A percentile compares a stretch with the other conserved stretches of the same genome.
Conservation (phyloP, 2,797 vertebrate species). For the Typhlichthys subterraneus region DNA sequence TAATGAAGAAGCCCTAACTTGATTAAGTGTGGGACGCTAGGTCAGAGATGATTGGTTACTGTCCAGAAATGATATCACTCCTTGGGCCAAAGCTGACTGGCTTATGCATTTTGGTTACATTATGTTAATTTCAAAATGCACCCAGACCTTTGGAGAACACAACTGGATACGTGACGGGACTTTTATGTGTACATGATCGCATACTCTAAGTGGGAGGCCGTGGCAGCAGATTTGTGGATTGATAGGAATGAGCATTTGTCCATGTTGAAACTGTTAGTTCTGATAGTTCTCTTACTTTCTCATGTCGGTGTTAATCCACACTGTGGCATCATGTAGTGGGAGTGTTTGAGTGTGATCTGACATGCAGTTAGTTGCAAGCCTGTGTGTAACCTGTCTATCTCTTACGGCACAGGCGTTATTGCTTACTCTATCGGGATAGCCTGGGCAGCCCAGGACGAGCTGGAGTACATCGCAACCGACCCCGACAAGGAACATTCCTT, state of each 20-base stretch:
- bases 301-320: conserved; percentile 21
- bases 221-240: no score
- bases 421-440: conserved; percentile 93
- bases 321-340: conserved; percentile 6
- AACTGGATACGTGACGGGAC: no score
- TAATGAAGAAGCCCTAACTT: no score
- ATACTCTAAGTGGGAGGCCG: no score
- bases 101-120: no score
- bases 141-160: no score
- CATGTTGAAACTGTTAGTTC: background rate
- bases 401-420: conserved; percentile 84
- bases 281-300: background rate
- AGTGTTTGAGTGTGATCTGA: conserved; percentile 20
- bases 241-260: background rate
- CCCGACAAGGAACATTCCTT: conserved; percentile 94
- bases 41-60: no score
- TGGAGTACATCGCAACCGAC: conserved; percentile 94
- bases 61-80: no score
- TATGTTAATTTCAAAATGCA: no score
- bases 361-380: conserved; percentile 3
- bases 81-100: no score
- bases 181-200: no score
- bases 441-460: conserved; percentile 96
- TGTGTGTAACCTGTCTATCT: conserved; percentile 22
- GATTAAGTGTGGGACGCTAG: no score